Evolutionary conservation across 2,797 vertebrate genomes (phyloP).

Genomic region (Neosalanx taihuensis): DNA sequence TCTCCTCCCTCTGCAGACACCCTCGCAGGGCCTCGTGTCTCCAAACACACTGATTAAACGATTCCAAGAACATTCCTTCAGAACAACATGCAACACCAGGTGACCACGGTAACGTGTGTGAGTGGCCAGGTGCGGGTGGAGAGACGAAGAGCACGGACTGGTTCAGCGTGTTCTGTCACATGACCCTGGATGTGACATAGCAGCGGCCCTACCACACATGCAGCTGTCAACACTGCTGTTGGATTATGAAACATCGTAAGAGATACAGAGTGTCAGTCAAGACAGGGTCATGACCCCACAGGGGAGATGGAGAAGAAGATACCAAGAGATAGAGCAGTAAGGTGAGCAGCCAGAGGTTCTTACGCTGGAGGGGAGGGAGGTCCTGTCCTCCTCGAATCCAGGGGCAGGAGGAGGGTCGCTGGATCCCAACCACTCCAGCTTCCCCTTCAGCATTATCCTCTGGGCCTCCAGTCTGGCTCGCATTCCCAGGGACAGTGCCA

Average conservation of each 20-base stretch:
- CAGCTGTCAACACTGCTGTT: neutral
- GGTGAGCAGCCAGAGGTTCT: conserved; percentile 34
- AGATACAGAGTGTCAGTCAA: neutral
- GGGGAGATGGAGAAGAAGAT: neutral
- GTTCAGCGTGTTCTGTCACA: neutral
- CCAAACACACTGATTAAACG: no score
- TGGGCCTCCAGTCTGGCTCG: conserved; percentile 84
- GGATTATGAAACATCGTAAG: neutral
- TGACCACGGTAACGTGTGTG: neutral
- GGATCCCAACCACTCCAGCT: conserved; percentile 75
- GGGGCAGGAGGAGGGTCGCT: conserved; percentile 72
- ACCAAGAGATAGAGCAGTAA: no score
- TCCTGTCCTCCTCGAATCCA: conserved; percentile 72
- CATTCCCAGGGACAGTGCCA: conserved; percentile 77
- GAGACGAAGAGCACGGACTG: neutral
- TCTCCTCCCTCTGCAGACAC: no score
- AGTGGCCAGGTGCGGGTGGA: neutral
- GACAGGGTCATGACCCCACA: neutral
- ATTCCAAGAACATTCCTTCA: neutral
- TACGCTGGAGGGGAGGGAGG: conserved; percentile 75
- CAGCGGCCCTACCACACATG: neutral
- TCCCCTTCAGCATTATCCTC: conserved; percentile 77
- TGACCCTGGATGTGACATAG: neutral
- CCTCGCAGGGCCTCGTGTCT: no score
- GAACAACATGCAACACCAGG: neutral